A percentile compares a stretch with the other conserved stretches of the same genome.
Evolutionary conservation across 2,888 invertebrate genomes (phyloP).

Genomic region (Cryptocheilus praepositus): DNA sequence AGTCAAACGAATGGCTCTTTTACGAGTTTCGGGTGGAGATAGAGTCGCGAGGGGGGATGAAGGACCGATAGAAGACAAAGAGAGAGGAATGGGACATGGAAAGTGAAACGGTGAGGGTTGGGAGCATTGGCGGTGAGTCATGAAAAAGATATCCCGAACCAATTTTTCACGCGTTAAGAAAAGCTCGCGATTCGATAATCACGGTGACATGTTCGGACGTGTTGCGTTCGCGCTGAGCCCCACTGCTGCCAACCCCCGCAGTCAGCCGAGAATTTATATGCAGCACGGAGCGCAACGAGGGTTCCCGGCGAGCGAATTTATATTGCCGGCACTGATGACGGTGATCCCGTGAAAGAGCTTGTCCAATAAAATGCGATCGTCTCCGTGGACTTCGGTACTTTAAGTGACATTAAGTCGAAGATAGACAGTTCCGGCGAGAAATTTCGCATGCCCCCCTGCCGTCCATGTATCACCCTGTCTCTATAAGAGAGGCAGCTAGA

Average conservation of each 20-base stretch:
- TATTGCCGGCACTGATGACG: not conserved
- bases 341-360: too few relatives aligned
- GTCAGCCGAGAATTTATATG: slow-evolving; percentile 25
- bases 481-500: too few relatives aligned
- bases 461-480: too few relatives aligned
- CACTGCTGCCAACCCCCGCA: too few relatives aligned
- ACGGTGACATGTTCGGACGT: too few relatives aligned
- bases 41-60: slow-evolving; percentile 7
- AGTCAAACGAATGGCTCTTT: slow-evolving; percentile 67
- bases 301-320: not conserved
- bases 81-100: not conserved
- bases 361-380: slow-evolving; percentile 26
- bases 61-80: slow-evolving; percentile 3
- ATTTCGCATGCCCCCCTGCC: too few relatives aligned
- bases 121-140: slow-evolving; percentile 15
- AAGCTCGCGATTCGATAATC: not conserved
- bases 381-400: too few relatives aligned
- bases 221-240: too few relatives aligned
- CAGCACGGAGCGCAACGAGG: too few relatives aligned
- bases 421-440: too few relatives aligned
- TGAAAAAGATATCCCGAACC: slow-evolving; percentile 46
- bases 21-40: slow-evolving; percentile 57
- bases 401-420: too few relatives aligned
- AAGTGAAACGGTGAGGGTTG: not conserved
- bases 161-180: slow-evolving; percentile 47